Evolutionary conservation across 1,140 invertebrate genomes (phyloP), one percentile per base, ranked within the genome.

Genomic region (Aleiodes sp.): DNA sequence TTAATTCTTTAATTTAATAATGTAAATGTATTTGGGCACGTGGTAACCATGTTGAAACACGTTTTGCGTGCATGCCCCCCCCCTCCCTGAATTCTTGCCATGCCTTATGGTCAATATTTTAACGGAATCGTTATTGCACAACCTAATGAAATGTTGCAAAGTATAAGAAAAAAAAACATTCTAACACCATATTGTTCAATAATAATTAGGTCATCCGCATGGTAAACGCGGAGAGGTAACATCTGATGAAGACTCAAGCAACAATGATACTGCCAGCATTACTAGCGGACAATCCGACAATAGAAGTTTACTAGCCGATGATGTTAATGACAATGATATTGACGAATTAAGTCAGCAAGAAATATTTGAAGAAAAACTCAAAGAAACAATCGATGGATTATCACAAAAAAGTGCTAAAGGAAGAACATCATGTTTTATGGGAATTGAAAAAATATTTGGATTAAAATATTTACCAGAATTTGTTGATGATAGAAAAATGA

Each of bases 321-420:
- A 83, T 43, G 60, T 64, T 21, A 66, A 70, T 26, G 85, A 87
- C 19, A 88, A 88, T 43, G 88, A 88, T 60, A 84, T 87, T 37
- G 89, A 89, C 52, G 90, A 91, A 64, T 79, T 89, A 9, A 83
- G 87, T 59, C 86, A 88, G 70, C 88, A 88, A 70, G 96, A 98
- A 79, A 89, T 92, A 39, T 92, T 96, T 76, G 96, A 98, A 84
- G 95, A 97, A 60, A 96, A 96, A 83, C 85, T 98, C 14, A 89
- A 90, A 21, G 94, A 96, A 77, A 90, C 91, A 0, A 91, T 98
- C 52, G 97, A 98, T 80, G 93, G 92, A 26, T 85, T 96, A 6
- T 91, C 90, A 2, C 92, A 96, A 71, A 96, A 96, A 78, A 95
- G 95, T 69, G 91, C 92, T 1, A 94, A 95, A 72, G 92, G 92